Evolutionary conservation across 2,113 vertebrate species (phyloP), one percentile per base, ranked within the genome.

Genomic region (Chelonoidis abingdonii): DNA sequence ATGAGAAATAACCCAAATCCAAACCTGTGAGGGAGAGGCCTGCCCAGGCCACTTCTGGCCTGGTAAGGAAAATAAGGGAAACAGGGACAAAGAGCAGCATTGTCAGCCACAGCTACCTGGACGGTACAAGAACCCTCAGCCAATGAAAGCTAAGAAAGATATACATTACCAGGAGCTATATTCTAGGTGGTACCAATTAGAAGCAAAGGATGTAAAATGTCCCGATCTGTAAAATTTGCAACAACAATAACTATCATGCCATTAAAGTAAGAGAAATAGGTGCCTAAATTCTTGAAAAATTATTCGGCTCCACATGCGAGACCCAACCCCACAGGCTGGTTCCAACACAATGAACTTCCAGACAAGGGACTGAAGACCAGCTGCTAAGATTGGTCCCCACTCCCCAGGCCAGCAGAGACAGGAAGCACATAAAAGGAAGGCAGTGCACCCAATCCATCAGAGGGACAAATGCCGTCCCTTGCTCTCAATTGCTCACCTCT

Each of bases 31-130:
- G 79, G 57, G 84, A 75, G 41, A 89, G 16, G 54, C 75, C 44
- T 65, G 41, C 53, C 44, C 92, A 81, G 92, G 79, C 59, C 65
- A 84, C 57, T 25, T 1, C 6, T 2, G 8, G 54, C 41, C 84
- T 87, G 38, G 62, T 87, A 85, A 96, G 88, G 86, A 76, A 89
- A 95, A 94, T 79, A 53, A 87, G 79, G 88, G 72, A 79, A 87
- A 35, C 21, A 78, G 81, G 49, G 76, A 24, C 9, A 49, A 35
- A 35, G 69, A 50, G 25, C 25, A 94, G n/a, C 53, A 72, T 21
- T 59, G 54, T 69, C 87, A 76, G 54, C 25, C 3, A 76, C 29
- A 19, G 41, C 14, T 17, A 38, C 29, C 49, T 83, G 38, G 76
- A 95, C 76, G 50, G 69, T 10, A 75, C n/a, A 78, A 75, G 29